Percentiles rank a stretch among this genome's conserved stretches.
Conservation (phyloP, 2,113 vertebrate genomes). For the Scomber colias region DNA sequence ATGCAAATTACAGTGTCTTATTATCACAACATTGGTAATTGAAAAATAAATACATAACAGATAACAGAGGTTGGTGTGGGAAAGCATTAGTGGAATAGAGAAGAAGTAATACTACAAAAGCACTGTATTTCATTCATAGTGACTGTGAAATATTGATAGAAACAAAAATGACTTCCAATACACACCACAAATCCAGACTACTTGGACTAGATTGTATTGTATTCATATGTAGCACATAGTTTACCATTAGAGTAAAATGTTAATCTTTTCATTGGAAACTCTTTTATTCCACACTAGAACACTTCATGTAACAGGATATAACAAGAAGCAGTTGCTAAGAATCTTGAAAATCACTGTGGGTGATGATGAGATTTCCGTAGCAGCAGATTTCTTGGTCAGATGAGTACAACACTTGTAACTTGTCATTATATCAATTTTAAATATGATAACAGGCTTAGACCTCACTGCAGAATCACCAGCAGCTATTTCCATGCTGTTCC, state of each 20-base stretch:
- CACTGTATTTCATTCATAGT: too few species aligned
- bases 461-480: neutral
- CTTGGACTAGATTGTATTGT: neutral
- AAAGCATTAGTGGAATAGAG: too few species aligned
- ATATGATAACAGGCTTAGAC: neutral
- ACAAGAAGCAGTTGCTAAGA: neutral
- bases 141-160: too few species aligned
- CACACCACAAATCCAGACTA: too few species aligned
- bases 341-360: neutral
- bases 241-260: neutral
- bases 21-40: neutral
- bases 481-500: slow-evolving; percentile 44
- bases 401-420: neutral
- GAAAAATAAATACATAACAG: neutral
- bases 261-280: neutral
- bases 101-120: too few species aligned
- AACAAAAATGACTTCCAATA: too few species aligned
- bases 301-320: neutral
- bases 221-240: neutral
- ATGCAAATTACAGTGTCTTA: neutral
- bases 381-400: neutral
- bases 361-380: neutral
- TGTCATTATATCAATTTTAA: slow-evolving; percentile 8
- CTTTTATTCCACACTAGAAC: too few species aligned
- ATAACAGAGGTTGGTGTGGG: too few species aligned